Evolutionary conservation across 92 coral and sea anemone genomes (phyloP).

Genomic region (Epizoanthus ramosus): DNA sequence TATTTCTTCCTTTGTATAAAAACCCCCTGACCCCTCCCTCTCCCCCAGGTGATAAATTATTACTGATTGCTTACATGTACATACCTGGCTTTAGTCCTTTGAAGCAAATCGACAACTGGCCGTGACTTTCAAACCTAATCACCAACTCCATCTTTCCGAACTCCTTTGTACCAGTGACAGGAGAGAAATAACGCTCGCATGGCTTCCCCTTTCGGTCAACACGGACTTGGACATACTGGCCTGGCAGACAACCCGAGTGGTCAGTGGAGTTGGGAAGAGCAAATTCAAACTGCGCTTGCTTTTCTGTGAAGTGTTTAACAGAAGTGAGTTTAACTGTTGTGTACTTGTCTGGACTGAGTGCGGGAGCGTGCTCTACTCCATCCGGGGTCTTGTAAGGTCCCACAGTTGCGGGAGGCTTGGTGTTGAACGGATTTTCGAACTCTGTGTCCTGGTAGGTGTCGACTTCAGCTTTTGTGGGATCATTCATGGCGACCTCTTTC

Average conservation of each 20-base stretch:
- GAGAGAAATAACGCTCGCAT: slow-evolving; percentile 56
- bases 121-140: slow-evolving; percentile 53
- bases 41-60: too few relatives aligned
- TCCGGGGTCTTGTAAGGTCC: slow-evolving; percentile 33
- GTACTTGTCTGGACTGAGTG: slow-evolving; percentile 46
- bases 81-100: slow-evolving; percentile 36
- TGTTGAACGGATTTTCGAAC: slow-evolving; percentile 57
- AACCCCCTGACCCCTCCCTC: too few relatives aligned
- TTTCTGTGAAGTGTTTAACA: slow-evolving; percentile 36
- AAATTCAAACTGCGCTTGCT: slow-evolving; percentile 50
- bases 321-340: slow-evolving; percentile 44
- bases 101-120: slow-evolving; percentile 43
- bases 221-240: slow-evolving; percentile 53
- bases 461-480: slow-evolving; percentile 5
- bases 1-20: too few relatives aligned
- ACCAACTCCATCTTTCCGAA: slow-evolving; percentile 48
- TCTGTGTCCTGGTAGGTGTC: slow-evolving; percentile 44
- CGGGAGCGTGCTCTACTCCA: slow-evolving; percentile 41
- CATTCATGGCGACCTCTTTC: slow-evolving; percentile 49
- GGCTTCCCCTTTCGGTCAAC: slow-evolving; percentile 20
- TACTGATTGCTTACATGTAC: neutral
- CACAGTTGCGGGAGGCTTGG: slow-evolving; percentile 44
- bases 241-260: slow-evolving; percentile 58
- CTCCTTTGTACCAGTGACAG: slow-evolving; percentile 42
- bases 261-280: slow-evolving; percentile 56